Percentiles rank a stretch among this genome's conserved stretches.
Evolutionary conservation across 2,113 vertebrate species (phyloP).

Genomic region (Fukomys damarensis): DNA sequence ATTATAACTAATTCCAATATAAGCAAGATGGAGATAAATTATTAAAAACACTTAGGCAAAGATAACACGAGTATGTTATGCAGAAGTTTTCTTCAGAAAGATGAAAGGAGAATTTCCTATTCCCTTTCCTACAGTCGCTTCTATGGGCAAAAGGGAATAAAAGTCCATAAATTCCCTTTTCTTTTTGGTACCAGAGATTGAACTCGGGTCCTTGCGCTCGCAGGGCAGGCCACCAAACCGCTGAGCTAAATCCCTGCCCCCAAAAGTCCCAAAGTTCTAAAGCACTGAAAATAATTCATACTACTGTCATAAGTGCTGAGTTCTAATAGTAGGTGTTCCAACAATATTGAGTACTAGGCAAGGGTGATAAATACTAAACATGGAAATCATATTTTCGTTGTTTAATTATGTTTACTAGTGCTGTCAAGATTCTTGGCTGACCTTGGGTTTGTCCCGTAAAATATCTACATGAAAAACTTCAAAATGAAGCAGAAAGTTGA

Average conservation of each 20-base stretch:
- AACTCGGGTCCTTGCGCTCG: too few relatives aligned
- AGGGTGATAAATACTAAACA: neutral
- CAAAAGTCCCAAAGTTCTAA: neutral
- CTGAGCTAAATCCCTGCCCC: too few relatives aligned
- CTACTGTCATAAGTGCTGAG: neutral
- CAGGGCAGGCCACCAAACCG: too few relatives aligned
- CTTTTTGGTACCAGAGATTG: too few relatives aligned
- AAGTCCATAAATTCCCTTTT: too few relatives aligned
- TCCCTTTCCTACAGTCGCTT: neutral
- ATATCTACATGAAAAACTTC: neutral
- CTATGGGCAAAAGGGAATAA: neutral
- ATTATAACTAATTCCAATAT: neutral
- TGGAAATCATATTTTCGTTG: neutral
- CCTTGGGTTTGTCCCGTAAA: neutral
- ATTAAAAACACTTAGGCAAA: neutral
- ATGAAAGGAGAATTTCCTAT: conserved; percentile 9
- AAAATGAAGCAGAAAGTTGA: neutral
- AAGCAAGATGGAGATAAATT: neutral
- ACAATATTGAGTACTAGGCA: neutral
- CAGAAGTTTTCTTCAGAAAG: conserved; percentile 38
- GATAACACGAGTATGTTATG: neutral
- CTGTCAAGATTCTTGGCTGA: neutral
- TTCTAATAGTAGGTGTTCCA: neutral
- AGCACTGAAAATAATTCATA: conserved; percentile 43
- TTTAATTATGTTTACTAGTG: conserved; percentile 23